Evolutionary conservation across 2,113 vertebrate species (phyloP).

Genomic region (Cairina moschata): DNA sequence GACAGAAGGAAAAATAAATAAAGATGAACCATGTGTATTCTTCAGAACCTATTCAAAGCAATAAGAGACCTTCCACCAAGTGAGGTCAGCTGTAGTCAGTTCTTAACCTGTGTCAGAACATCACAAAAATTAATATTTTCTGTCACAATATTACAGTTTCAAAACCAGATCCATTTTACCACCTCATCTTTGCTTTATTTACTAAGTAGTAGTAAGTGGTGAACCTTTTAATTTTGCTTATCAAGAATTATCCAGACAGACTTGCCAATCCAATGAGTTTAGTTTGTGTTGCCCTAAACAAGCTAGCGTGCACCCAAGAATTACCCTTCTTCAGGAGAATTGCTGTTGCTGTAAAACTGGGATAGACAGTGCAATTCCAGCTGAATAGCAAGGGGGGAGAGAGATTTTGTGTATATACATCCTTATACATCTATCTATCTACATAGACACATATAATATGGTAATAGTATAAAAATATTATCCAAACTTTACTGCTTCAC

Average conservation of each 20-base stretch:
- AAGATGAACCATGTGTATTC: not conserved
- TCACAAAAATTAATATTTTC: not conserved
- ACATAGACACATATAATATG: not conserved
- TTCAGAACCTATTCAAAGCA: not conserved
- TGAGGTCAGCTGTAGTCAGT: not conserved
- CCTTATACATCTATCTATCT: too few relatives aligned
- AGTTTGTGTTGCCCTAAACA: not conserved
- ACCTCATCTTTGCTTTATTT: not conserved
- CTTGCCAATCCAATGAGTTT: not conserved
- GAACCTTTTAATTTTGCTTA: not conserved
- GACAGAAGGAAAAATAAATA: not conserved
- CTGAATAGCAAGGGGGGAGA: not conserved
- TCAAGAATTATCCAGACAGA: not conserved
- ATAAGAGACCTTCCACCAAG: not conserved
- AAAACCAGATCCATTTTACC: not conserved
- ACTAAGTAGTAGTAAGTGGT: not conserved
- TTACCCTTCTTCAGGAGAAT: not conserved
- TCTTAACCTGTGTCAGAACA: not conserved
- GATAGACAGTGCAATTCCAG: not conserved
- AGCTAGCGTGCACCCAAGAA: not conserved
- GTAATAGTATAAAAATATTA: not conserved
- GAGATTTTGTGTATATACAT: not conserved
- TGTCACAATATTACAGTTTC: not conserved
- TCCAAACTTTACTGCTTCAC: not conserved
- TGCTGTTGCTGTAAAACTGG: not conserved